A percentile compares a stretch with the other conserved stretches of the same genome.
These are phyloP conservation scores for Formica selysi DNA, from an alignment of 1,140 invertebrate genomes.

Conservation along the genomic window DNA sequence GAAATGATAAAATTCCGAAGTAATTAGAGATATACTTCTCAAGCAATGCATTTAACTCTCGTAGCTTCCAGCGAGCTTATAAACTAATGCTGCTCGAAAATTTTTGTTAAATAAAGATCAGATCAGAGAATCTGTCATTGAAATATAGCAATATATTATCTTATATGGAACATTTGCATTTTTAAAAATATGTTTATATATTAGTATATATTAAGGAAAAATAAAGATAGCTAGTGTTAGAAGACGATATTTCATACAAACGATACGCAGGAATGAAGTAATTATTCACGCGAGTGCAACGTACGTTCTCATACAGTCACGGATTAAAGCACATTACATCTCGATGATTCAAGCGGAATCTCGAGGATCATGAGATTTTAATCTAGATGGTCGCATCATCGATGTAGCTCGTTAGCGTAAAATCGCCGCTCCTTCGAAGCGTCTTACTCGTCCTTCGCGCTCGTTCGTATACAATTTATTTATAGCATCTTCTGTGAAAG, in stretches of 20 bases:
- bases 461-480: conserved; percentile 38
- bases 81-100: neutral
- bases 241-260: neutral
- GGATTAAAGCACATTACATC: neutral
- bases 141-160: neutral
- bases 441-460: neutral
- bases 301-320: neutral
- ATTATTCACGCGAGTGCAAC: neutral
- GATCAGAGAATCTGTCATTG: neutral
- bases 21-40: neutral
- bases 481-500: conserved; percentile 11
- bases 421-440: neutral
- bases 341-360: conserved; percentile 3
- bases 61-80: neutral
- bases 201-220: neutral
- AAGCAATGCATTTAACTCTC: neutral
- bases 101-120: neutral
- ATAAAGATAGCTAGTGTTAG: neutral
- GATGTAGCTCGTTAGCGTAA: conserved; percentile 2
- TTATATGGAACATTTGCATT: neutral
- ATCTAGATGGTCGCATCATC: conserved; percentile 7
- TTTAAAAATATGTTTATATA: neutral
- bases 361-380: conserved; percentile 13
- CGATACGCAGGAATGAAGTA: neutral
- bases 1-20: conserved; percentile 15